Evolutionary conservation across 1,140 invertebrate genomes (phyloP).

Genomic region (Bombus picipes): DNA sequence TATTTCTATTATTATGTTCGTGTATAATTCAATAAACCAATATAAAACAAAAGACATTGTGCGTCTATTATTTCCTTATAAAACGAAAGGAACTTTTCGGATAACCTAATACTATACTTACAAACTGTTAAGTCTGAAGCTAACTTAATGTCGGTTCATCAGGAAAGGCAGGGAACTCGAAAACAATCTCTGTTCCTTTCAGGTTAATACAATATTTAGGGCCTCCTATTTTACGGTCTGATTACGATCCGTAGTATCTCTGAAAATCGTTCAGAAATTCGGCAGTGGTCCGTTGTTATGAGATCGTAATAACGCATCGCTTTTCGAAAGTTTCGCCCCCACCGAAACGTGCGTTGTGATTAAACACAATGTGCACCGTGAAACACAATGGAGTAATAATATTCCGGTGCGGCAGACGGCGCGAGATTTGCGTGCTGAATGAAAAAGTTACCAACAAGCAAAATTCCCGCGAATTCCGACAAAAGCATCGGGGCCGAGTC

Average conservation of each 20-base stretch:
- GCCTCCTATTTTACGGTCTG: neutral
- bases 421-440: conserved; percentile 59
- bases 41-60: no score
- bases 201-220: conserved; percentile 13
- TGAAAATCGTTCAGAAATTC: conserved; percentile 38
- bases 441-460: conserved; percentile 64
- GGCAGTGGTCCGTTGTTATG: conserved; percentile 21
- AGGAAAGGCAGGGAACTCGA: neutral
- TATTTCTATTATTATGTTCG: no score
- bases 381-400: conserved; percentile 60
- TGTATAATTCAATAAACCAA: no score
- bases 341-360: conserved; percentile 36
- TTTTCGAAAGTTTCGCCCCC: conserved; percentile 28
- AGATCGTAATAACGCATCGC: conserved; percentile 38
- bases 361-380: conserved; percentile 37
- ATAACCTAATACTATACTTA: neutral
- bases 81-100: no score
- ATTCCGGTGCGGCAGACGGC: conserved; percentile 38
- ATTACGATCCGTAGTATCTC: neutral
- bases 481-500: conserved; percentile 51
- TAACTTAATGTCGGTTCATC: neutral
- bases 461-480: conserved; percentile 62
- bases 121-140: no score
- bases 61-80: no score
- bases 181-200: neutral